A percentile compares a stretch with the other conserved stretches of the same genome.
Conservation (phyloP, 1,140 invertebrate genomes). For the Metopolophium dirhodum region DNA sequence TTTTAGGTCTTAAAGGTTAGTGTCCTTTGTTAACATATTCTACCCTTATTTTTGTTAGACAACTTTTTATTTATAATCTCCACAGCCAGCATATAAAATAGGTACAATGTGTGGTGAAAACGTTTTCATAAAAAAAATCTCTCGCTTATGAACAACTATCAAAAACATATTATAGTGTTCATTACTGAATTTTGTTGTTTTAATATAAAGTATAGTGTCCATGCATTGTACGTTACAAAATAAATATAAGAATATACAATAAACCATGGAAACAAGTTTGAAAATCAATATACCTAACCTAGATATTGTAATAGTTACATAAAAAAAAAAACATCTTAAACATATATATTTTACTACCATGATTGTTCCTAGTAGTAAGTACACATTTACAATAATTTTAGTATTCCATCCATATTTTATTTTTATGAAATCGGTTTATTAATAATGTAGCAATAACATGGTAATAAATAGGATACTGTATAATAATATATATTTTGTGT, state of each 20-base stretch:
- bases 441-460: not conserved
- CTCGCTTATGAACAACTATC: not conserved
- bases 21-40: not conserved
- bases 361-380: not conserved
- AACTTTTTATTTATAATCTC: constrained; percentile 32
- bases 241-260: not conserved
- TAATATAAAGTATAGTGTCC: not conserved
- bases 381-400: no score
- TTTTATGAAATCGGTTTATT: not conserved
- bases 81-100: not conserved
- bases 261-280: not conserved
- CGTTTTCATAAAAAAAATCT: not conserved
- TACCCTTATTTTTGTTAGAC: not conserved
- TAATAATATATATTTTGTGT: not conserved
- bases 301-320: not conserved
- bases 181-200: not conserved
- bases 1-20: constrained; percentile 1
- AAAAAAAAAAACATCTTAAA: not conserved
- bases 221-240: not conserved
- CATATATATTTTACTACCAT: not conserved
- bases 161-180: not conserved
- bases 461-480: not conserved
- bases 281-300: not conserved
- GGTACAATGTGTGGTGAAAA: not conserved
- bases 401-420: not conserved